Base-by-base conservation (phyloP, 92 coral and sea anemone genomes). In the Siderastrea siderea region DNA sequence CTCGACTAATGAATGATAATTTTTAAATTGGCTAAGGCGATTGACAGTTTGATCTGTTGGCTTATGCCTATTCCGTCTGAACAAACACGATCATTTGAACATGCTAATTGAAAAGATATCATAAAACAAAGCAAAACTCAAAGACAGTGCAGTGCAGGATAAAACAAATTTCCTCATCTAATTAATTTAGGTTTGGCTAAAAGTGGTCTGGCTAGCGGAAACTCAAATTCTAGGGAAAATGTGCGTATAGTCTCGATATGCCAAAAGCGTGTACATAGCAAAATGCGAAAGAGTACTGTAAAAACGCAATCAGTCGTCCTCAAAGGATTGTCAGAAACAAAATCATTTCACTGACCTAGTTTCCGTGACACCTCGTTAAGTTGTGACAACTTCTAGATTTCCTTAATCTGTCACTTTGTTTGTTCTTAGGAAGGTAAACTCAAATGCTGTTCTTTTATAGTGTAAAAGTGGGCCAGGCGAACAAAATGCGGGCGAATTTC, bases 321-420 rank as follows among this genome's bases (percentile, higher is more conserved):
- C 62, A 11, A 76, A 79, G 15, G 17, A 7, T 64, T 65, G 43
- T 3, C n/a, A 50, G 17, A 80, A 2, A 13, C 51, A 80, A 9
- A 54, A 57, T 19, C 52, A 57, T 71, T 49, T 48, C 80, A 71
- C 12, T 7, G 45, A 67, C 44, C 5, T 19, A 3, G 43, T 67
- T 26, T 67, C 45, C 10, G 16, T 47, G 79, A 60, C 70, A 71
- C 9, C 85, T 80, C 64, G 85, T 53, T 47, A 54, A 54, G 74
- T 67, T 80, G 16, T 58, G 71, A 72, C 71, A 71, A 60, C 26
- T 60, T 26, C 87, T 58, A 59, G 71, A 82, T 83, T 71, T 83
- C 70, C 87, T 59, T 12, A 73, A 82, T 71, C 87, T 60, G 87
- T 12, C 80, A 71, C 65, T 15, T 26, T 83, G 87, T 83, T 83